Percentiles rank a stretch among this genome's conserved stretches.
Conservation (phyloP, 2,797 vertebrate species). For the Oreonectes daqikongensis region DNA sequence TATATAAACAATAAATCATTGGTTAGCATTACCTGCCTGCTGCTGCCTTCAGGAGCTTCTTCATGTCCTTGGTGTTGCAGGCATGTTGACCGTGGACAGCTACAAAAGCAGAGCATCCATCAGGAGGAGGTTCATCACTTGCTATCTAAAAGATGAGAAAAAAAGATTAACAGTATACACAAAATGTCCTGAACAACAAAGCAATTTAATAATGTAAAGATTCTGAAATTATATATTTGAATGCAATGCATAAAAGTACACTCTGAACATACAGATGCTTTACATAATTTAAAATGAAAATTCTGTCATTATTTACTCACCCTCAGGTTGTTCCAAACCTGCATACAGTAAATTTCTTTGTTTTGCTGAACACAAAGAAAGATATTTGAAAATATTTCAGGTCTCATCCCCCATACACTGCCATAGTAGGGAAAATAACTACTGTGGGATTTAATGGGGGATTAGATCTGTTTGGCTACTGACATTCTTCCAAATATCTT, state of each 20-base stretch:
- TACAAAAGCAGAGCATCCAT: slow-evolving; percentile 88
- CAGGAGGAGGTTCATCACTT: slow-evolving; percentile 88
- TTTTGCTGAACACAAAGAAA: too few relatives aligned
- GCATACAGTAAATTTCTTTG: too few relatives aligned
- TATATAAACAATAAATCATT: slow-evolving; percentile 14
- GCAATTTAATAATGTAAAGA: not conserved
- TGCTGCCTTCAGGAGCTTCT: slow-evolving; percentile 92
- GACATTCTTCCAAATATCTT: too few relatives aligned
- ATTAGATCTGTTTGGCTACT: too few relatives aligned
- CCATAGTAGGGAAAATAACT: too few relatives aligned
- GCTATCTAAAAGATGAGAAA: slow-evolving; percentile 81
- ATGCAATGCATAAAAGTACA: not conserved
- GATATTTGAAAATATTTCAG: too few relatives aligned
- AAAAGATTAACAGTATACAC: slow-evolving; percentile 11
- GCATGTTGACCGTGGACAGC: slow-evolving; percentile 86
- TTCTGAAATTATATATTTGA: not conserved
- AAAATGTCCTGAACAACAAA: not conserved
- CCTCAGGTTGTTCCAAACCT: too few relatives aligned
- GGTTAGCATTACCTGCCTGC: slow-evolving; percentile 79
- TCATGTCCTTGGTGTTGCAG: slow-evolving; percentile 91
- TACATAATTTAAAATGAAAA: too few relatives aligned
- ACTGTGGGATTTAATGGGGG: too few relatives aligned
- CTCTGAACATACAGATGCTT: too few relatives aligned
- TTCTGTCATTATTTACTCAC: too few relatives aligned
- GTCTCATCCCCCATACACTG: too few relatives aligned